Evolutionary conservation across 23 tunicate species (phyloP).

Genomic region (Styela plicata): DNA sequence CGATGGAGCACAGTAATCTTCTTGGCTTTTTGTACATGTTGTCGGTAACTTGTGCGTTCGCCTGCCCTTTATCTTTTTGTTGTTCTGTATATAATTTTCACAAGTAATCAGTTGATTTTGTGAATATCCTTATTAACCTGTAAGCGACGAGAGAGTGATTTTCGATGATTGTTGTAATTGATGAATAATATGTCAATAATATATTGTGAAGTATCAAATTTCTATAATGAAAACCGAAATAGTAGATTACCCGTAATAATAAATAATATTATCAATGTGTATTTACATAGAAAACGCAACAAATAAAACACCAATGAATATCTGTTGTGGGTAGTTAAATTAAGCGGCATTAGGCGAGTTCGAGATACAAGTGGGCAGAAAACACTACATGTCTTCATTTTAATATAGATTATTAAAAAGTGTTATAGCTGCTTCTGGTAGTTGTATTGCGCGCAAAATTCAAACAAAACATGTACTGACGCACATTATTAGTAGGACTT

Average conservation of each 20-base stretch:
- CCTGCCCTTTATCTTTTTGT: no score
- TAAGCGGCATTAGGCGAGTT: no score
- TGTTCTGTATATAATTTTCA: not conserved
- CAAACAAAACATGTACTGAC: no score
- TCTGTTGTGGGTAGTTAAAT: not conserved
- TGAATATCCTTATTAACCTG: not conserved
- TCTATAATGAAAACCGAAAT: not conserved
- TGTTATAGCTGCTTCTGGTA: no score
- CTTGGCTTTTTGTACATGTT: no score
- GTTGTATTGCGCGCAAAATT: no score
- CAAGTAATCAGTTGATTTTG: not conserved
- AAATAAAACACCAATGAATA: not conserved
- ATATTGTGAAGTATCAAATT: not conserved
- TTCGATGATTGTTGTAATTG: slow-evolving; percentile 1
- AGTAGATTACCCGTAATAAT: not conserved
- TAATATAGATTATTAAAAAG: no score
- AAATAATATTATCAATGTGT: slow-evolving; percentile 13
- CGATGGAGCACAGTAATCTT: no score
- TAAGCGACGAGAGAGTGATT: not conserved
- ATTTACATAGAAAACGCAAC: slow-evolving; percentile 13
- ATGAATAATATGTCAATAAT: not conserved
- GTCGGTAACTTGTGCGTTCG: no score
- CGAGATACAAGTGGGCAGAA: no score
- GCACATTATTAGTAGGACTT: no score
- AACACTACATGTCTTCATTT: no score